Conservation (phyloP, 2,888 invertebrate species). For the Napeogenes inachia region DNA sequence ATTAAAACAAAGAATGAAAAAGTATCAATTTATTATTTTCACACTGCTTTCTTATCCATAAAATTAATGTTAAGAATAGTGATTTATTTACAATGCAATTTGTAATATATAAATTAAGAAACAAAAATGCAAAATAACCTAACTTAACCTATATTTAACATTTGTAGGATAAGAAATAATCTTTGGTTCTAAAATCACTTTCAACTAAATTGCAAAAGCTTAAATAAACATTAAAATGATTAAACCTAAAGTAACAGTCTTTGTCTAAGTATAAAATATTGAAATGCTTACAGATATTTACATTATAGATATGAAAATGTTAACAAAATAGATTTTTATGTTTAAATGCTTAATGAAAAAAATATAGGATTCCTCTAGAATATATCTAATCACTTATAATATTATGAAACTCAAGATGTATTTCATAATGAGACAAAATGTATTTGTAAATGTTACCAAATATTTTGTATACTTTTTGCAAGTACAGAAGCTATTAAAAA, state of each 20-base stretch:
- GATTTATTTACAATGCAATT: constrained; percentile 24
- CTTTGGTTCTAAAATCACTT: constrained; percentile 20
- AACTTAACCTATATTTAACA: constrained; percentile 4
- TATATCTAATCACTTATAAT: too few species aligned
- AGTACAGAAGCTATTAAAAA: too few species aligned
- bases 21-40: constrained; percentile 69
- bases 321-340: constrained; percentile 13
- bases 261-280: constrained; percentile 26
- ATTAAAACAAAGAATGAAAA: constrained; percentile 48
- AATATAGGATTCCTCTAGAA: too few species aligned
- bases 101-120: not conserved
- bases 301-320: constrained; percentile 12
- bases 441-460: too few species aligned
- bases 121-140: too few species aligned
- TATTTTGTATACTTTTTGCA: too few species aligned
- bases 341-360: too few species aligned
- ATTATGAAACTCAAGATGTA: too few species aligned
- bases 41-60: constrained; percentile 54
- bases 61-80: constrained; percentile 27
- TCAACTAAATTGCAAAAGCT: constrained; percentile 8
- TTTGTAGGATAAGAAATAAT: constrained; percentile 6
- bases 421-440: too few species aligned
- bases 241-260: constrained; percentile 30
- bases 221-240: constrained; percentile 15
- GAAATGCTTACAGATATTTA: constrained; percentile 21